phyloP scores from a whole-genome alignment of 2,888 invertebrate species.

The Marronus borbonicus region DNA sequence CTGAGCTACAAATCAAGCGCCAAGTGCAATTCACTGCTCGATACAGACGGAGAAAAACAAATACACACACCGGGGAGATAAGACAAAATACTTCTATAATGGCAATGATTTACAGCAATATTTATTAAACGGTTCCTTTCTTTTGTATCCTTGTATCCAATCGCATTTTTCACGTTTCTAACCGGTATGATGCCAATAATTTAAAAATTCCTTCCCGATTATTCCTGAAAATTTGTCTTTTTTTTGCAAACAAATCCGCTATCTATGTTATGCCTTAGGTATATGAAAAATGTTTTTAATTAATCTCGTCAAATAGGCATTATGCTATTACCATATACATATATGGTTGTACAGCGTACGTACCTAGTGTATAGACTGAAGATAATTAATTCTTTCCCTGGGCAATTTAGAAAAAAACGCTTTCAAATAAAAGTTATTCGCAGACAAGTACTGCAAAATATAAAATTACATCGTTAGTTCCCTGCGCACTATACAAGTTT shows the following conservation, averaged over 20 bases:
- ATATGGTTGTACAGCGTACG: too few species aligned
- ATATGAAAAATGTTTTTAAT: too few species aligned
- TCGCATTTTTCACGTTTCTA: not conserved
- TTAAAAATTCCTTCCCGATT: not conserved
- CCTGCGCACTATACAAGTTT: too few species aligned
- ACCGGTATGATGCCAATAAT: constrained; percentile 2
- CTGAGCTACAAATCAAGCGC: constrained; percentile 47
- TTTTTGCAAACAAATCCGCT: not conserved
- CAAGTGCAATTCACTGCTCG: constrained; percentile 50
- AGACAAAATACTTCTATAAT: constrained; percentile 45
- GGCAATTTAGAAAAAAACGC: too few species aligned
- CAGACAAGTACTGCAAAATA: too few species aligned
- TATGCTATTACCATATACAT: too few species aligned
- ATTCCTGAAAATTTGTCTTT: too few species aligned
- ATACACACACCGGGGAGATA: constrained; percentile 24
- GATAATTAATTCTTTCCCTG: too few species aligned
- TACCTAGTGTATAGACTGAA: too few species aligned
- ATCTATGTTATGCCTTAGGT: not conserved
- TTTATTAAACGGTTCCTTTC: constrained; percentile 36
- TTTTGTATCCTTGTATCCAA: constrained; percentile 11
- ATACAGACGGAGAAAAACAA: constrained; percentile 30
- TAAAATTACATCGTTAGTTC: too few species aligned
- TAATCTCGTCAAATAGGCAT: too few species aligned
- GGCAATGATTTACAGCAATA: constrained; percentile 43
- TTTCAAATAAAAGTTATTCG: too few species aligned